These are phyloP conservation scores for Ophioninae sp. DNA, from an alignment of 2,888 invertebrate species.

Conservation along the genomic window DNA sequence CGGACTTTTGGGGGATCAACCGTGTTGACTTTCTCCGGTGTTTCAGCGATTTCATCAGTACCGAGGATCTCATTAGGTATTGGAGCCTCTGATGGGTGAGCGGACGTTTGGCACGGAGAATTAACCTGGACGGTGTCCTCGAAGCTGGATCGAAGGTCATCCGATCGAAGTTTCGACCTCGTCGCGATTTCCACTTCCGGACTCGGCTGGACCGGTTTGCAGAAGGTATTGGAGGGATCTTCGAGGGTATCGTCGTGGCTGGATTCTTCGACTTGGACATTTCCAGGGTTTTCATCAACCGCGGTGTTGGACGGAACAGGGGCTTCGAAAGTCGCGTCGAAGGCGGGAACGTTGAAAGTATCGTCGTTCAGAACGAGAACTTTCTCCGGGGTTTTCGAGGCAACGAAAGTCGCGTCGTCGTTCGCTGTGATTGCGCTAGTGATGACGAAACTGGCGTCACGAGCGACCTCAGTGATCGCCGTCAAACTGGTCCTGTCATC, in stretches of 20 bases:
- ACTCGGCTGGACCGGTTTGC: neutral
- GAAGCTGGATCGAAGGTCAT: neutral
- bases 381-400: neutral
- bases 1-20: neutral
- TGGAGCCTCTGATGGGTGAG: too few relatives aligned
- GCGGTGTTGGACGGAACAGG: neutral
- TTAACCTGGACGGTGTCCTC: neutral
- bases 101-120: neutral
- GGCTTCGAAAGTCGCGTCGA: constrained; percentile 40
- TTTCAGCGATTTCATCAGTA: neutral
- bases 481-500: constrained; percentile 22
- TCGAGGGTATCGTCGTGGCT: constrained; percentile 52
- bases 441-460: constrained; percentile 40
- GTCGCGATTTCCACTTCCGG: too few relatives aligned
- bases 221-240: neutral
- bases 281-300: neutral
- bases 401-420: constrained; percentile 15
- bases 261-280: neutral
- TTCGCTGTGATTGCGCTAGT: neutral
- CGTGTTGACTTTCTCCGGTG: neutral
- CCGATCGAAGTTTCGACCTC: neutral
- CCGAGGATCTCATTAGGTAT: neutral
- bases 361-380: constrained; percentile 24
- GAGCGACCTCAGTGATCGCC: constrained; percentile 1
- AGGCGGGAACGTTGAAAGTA: constrained; percentile 35